phyloP scores from a whole-genome alignment of 2,113 vertebrate species.

The Megalops atlanticus region DNA sequence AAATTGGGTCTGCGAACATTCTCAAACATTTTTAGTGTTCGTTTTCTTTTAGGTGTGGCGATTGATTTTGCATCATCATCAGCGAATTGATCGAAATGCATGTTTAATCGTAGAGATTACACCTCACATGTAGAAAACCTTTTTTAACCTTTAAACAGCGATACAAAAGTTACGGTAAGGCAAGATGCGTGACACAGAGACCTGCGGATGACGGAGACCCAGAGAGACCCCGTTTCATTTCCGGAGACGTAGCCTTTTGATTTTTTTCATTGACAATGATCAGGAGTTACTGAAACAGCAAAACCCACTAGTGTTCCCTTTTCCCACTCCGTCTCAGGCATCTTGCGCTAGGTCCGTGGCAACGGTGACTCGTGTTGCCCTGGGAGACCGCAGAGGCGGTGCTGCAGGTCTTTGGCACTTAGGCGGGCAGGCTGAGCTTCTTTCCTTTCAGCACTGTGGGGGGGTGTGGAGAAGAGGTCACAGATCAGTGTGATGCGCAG shows the following conservation, averaged over 20 bases:
- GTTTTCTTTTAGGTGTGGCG: too few relatives aligned
- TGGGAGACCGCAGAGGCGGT: conserved; percentile 80
- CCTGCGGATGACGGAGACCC: conserved; percentile 62
- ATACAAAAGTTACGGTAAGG: conserved; percentile 86
- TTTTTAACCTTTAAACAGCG: conserved; percentile 86
- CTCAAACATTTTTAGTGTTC: not conserved
- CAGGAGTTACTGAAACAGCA: conserved; percentile 48
- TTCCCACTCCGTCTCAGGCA: conserved; percentile 81
- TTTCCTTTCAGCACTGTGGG: conserved; percentile 95
- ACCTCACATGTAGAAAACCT: conserved; percentile 84
- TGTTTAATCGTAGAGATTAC: conserved; percentile 46
- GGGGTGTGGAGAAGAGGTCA: conserved; percentile 23
- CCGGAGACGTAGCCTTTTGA: conserved; percentile 72
- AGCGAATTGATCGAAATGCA: conserved; percentile 41
- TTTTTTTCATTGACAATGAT: conserved; percentile 56
- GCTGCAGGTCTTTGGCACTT: conserved; percentile 73
- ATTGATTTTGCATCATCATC: conserved; percentile 30
- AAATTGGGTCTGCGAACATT: conserved; percentile 26
- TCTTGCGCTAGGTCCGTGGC: conserved; percentile 76
- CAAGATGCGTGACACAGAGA: conserved; percentile 94
- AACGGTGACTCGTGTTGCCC: conserved; percentile 76
- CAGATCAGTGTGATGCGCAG: not conserved
- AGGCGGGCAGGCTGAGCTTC: conserved; percentile 98
- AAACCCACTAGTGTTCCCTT: conserved; percentile 60
- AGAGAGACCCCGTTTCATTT: conserved; percentile 70